These are phyloP conservation scores for Rhinopithecus roxellana DNA, from an alignment of 2,113 vertebrate species.

Conservation along the genomic window DNA sequence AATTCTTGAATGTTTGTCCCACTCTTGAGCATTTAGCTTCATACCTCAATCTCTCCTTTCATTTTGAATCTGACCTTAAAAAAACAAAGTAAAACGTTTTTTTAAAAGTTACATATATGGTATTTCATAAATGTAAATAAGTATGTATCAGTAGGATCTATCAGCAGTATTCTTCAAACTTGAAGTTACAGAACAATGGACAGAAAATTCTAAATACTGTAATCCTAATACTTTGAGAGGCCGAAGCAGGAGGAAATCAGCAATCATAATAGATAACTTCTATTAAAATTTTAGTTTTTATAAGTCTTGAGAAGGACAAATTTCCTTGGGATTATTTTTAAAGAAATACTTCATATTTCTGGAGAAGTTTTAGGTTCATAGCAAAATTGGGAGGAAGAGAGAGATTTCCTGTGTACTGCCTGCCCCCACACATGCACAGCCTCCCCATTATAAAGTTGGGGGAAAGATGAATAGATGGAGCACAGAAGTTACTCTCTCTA, in stretches of 20 bases:
- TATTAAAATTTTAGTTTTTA: not conserved
- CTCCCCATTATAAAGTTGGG: not conserved
- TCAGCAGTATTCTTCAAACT: not conserved
- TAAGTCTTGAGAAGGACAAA: not conserved
- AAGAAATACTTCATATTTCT: not conserved
- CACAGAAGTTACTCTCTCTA: not conserved
- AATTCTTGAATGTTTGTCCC: not conserved
- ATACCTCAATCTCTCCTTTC: not conserved
- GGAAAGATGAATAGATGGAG: not conserved
- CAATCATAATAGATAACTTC: not conserved
- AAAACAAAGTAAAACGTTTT: conserved; percentile 14
- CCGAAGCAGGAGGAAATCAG: not conserved
- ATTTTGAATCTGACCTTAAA: not conserved
- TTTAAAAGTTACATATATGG: not conserved
- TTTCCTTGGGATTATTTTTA: not conserved
- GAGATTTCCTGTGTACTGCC: not conserved
- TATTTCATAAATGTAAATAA: not conserved
- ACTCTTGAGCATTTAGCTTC: not conserved
- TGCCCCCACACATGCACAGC: not conserved
- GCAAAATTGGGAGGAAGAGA: not conserved
- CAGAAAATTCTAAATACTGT: not conserved
- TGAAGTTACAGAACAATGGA: not conserved
- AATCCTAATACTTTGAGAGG: no score
- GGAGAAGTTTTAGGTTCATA: not conserved
- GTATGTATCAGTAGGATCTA: not conserved